Evolutionary conservation across 2,797 vertebrate species (phyloP).

Genomic region (Rhincodon typus): DNA sequence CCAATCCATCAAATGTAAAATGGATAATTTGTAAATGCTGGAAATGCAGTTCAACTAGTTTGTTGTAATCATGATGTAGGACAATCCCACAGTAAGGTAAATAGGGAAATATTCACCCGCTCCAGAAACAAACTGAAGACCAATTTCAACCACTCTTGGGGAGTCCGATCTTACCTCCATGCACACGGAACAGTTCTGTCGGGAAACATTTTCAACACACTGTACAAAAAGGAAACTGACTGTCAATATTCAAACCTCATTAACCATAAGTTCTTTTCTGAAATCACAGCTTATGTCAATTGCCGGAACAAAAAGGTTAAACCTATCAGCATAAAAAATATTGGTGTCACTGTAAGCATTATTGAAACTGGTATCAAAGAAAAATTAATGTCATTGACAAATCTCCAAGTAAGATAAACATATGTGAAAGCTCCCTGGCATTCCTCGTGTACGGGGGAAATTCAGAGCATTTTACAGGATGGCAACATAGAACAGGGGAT

Average conservation of each 20-base stretch:
- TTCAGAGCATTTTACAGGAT: neutral
- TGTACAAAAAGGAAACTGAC: conserved; percentile 50
- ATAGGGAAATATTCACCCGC: neutral
- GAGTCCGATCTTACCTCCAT: conserved; percentile 71
- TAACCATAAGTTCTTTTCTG: neutral
- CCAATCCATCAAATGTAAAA: neutral
- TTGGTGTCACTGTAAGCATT: neutral
- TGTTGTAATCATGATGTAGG: neutral
- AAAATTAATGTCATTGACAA: neutral
- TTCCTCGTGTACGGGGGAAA: neutral
- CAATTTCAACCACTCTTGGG: neutral
- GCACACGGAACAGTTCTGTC: conserved; percentile 91
- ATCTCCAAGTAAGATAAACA: neutral
- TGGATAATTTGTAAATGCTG: neutral
- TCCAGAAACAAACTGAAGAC: neutral
- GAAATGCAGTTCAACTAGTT: neutral
- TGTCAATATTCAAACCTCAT: conserved; percentile 4
- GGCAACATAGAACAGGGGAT: neutral
- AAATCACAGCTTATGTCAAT: neutral
- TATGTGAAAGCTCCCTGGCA: neutral
- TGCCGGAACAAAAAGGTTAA: neutral
- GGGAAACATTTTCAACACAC: conserved; percentile 94
- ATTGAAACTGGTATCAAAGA: neutral
- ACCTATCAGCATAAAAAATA: neutral
- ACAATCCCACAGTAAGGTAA: neutral